Conservation (phyloP, 2,888 invertebrate species). For the Ryuthela nishihirai region DNA sequence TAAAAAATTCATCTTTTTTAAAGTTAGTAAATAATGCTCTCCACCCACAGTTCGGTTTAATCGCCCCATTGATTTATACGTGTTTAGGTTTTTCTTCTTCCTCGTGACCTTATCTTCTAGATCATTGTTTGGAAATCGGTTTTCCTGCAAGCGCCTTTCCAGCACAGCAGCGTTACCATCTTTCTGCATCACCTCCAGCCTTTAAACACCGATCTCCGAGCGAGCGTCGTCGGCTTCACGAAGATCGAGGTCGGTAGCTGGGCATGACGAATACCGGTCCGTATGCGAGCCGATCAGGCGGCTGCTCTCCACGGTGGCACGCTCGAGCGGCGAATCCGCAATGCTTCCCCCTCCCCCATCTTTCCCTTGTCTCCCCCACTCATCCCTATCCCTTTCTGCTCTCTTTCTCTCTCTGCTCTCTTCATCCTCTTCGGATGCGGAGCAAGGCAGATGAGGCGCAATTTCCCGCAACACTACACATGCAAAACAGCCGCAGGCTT, state of each 20-base stretch:
- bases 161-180: too few relatives aligned
- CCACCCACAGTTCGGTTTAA: too few relatives aligned
- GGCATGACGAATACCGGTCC: constrained; percentile 30
- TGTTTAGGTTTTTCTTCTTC: too few relatives aligned
- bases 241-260: constrained; percentile 13
- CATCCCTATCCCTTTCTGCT: constrained; percentile 15
- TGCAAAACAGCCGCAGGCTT: constrained; percentile 35
- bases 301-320: constrained; percentile 31
- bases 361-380: constrained; percentile 10
- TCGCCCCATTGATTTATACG: too few relatives aligned
- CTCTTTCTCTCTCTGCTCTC: constrained; percentile 8
- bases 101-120: too few relatives aligned
- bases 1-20: too few relatives aligned
- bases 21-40: too few relatives aligned
- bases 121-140: too few relatives aligned
- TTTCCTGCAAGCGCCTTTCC: too few relatives aligned
- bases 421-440: constrained; percentile 10
- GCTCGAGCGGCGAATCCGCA: too few relatives aligned
- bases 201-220: constrained; percentile 4
- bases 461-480: constrained; percentile 32
- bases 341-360: too few relatives aligned
- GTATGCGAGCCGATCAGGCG: constrained; percentile 33
- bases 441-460: constrained; percentile 30
- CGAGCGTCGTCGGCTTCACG: constrained; percentile 1
- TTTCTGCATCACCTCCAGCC: constrained; percentile 5